A percentile compares a stretch with the other conserved stretches of the same genome.
These are phyloP conservation scores for Gastrophysa polygoni DNA, from an alignment of 2,888 invertebrate genomes.

Conservation along the genomic window DNA sequence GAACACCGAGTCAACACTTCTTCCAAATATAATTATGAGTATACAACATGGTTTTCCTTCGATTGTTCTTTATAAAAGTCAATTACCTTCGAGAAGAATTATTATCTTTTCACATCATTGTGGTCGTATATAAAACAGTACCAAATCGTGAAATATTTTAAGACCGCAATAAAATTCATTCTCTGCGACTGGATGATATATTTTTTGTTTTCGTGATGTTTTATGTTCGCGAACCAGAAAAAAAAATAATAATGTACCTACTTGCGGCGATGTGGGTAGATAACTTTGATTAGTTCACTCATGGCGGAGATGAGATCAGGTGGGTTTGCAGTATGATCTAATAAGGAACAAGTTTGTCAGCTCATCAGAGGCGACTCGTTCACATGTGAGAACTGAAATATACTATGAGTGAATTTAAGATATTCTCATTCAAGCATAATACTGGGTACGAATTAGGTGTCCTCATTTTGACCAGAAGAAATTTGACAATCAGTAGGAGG, in stretches of 20 bases:
- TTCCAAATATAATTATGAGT: too few species aligned
- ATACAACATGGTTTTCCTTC: too few species aligned
- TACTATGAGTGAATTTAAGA: too few species aligned
- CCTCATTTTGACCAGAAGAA: too few species aligned
- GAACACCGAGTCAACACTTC: too few species aligned
- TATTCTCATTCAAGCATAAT: too few species aligned
- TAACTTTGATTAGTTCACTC: conserved; percentile 51
- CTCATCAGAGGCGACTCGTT: conserved; percentile 44
- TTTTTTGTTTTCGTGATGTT: conserved; percentile 32
- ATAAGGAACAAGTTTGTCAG: conserved; percentile 56
- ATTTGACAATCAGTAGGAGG: too few species aligned
- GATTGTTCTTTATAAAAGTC: too few species aligned
- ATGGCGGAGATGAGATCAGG: conserved; percentile 49
- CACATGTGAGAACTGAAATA: not conserved
- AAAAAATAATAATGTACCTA: conserved; percentile 36
- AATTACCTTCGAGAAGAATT: not conserved
- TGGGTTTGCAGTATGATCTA: conserved; percentile 52
- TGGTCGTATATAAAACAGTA: not conserved
- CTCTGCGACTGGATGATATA: conserved; percentile 18
- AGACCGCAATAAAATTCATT: conserved; percentile 20
- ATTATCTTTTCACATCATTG: not conserved
- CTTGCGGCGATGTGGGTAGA: conserved; percentile 50
- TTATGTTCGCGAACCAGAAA: conserved; percentile 42
- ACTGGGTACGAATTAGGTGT: too few species aligned
- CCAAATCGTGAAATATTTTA: not conserved